Base-by-base conservation (phyloP, 2,113 vertebrate species). In the Petrocephalus microphthalmus region DNA sequence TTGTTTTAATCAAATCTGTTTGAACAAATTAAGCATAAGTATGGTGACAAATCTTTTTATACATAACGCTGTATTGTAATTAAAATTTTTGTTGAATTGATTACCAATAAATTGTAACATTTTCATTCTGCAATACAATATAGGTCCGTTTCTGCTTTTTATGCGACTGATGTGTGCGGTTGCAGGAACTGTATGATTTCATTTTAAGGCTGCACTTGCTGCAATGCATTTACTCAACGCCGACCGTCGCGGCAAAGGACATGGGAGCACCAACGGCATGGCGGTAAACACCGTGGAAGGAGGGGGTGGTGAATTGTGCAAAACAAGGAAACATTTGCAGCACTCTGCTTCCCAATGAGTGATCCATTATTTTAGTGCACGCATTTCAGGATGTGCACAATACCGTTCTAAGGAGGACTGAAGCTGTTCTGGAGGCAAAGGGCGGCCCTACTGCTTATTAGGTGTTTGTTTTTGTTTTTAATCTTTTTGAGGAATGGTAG, bases 11-110 rank as follows among this genome's bases (percentile, higher is more conserved):
- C 71, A 78, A 42, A 78, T 42, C 71, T 42, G 33, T 19, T 78
- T 78, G 33, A 78, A 78, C 71, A 78, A 78, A 78, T 78, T 78
- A 78, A 78, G 71, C 37, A 78, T 78, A 42, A 78, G 33, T 37
- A 78, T 78, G 71, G 71, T 78, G 33, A 37, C n/a, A 67, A 67
- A 67, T 78, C 15, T 78, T 78, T 78, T 78, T 78, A 42, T 78
- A 78, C 71, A 42, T 42, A 42, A 42, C 3, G 42, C 42, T 42
- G 42, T 42, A 42, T 42, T 42, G 2, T 25, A 29, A 10, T 67
- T 67, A 67, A 67, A 67, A 67, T 67, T 64, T n/a, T 25, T 64
- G 60, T 25, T 29, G 10, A 67, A 67, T 13, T 29, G 10, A 67
- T 67, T 29, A 67, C n/a, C 25, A 29, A 67, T 67, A 81, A 7